Evolutionary conservation across 64 coral and sea anemone genomes (phyloP), one percentile per base, ranked within the genome.

Genomic region (Catalaphyllia jardinei): DNA sequence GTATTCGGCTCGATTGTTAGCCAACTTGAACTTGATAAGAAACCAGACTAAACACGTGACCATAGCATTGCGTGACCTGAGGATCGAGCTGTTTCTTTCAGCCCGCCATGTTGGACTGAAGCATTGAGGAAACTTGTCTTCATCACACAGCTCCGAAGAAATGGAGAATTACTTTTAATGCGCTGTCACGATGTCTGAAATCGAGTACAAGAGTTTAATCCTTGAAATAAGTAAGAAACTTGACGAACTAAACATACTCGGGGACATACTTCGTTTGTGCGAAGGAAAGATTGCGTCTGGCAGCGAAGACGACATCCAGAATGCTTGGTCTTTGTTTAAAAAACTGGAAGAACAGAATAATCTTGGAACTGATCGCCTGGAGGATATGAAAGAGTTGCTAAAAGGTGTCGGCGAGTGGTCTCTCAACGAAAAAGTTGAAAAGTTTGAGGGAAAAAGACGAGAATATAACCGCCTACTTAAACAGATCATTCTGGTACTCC

Each of bases 201-300:
- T 28, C 13, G 51, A 83, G 17, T 83, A 83, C 30, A 83, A 65
- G 19, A 42, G 65, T 14, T n/a, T 83, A 10, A 29, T 67, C 3
- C 24, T 83, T 60, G 79, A 83, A 39, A 65, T 83, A 64, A 83
- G 60, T 31, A 15, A 65, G 20, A 83, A 19, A 20, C 60, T 83
- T 4, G 60, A 83, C 12, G 30, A 39, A 20, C 24, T 29, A 2
- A 35, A 42, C 30, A 1, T 3, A 67, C 30, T 20, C 11, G 2
- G 4, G 19, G 18, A 29, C 18, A 24, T 83, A 19, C 19, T 83
- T 1, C 22, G 46, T 18, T 12, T 42, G 59, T 83, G 31, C 20
- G 19, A 31, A 83, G 11, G 10, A 29, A 24, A 65, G 15, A 15
- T 83, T 24, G 0, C 79, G 61, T 13, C 14, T 31, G 29, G 79